Percentiles rank a stretch among this genome's conserved stretches.
Evolutionary conservation across 2,888 invertebrate genomes (phyloP).

Genomic region (Ramazzottius varieornatus): DNA sequence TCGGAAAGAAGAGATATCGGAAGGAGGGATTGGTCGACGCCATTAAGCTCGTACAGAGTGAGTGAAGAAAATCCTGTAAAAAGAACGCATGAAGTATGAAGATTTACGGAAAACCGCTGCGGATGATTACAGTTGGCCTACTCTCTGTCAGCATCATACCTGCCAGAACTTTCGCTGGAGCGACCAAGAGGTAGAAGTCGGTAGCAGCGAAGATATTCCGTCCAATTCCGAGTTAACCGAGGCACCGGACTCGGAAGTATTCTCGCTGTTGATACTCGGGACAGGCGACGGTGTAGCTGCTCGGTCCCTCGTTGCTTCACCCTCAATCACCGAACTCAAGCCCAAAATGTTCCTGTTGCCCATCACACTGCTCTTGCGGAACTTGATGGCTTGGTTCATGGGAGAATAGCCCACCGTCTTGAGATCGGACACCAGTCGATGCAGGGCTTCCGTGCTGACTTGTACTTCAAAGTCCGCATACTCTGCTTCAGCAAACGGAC

Average conservation of each 20-base stretch:
- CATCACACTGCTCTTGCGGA: neutral
- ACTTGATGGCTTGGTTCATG: neutral
- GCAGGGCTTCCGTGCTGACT: neutral
- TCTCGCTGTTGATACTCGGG: neutral
- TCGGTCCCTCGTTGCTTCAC: too few species aligned
- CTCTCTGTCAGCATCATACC: too few species aligned
- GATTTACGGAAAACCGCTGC: neutral
- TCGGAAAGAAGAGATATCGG: slow-evolving; percentile 1
- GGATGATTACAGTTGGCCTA: neutral
- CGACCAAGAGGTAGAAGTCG: neutral
- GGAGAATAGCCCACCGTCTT: neutral
- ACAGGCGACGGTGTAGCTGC: neutral
- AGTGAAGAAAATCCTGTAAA: neutral
- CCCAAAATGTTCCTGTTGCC: too few species aligned
- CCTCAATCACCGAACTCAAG: too few species aligned
- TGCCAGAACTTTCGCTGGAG: neutral
- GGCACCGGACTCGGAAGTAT: neutral
- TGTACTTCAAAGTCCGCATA: neutral
- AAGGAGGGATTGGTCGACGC: neutral
- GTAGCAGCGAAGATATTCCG: neutral
- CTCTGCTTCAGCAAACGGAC: neutral
- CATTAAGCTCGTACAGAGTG: neutral
- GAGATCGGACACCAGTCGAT: neutral
- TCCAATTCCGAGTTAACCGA: neutral
- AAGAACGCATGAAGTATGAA: neutral